phyloP scores from a whole-genome alignment of 2,797 vertebrate species.

The Esox lucius region DNA sequence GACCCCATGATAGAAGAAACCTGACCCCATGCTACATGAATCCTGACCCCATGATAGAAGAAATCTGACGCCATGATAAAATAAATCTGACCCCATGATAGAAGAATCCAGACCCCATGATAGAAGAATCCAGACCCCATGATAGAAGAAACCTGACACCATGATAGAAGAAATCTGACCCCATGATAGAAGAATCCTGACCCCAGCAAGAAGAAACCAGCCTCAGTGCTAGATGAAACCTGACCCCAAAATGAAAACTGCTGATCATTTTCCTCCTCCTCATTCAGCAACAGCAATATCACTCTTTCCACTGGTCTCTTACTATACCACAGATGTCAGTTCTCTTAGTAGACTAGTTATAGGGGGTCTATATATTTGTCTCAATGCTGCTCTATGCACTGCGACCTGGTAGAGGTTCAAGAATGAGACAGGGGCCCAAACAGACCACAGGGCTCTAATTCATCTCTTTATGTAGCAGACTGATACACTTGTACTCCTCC shows the following conservation, averaged over 20 bases:
- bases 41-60: too few relatives aligned
- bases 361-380: neutral
- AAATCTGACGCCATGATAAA: neutral
- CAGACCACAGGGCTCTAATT: neutral
- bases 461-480: neutral
- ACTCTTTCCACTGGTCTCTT: neutral
- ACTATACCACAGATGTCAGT: neutral
- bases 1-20: too few relatives aligned
- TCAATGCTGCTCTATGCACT: neutral
- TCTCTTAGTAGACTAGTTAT: neutral
- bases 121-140: too few relatives aligned
- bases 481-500: neutral
- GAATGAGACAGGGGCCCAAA: neutral
- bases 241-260: neutral
- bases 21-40: too few relatives aligned
- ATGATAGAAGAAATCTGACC: neutral
- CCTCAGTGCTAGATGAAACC: neutral
- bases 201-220: neutral
- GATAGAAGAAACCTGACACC: too few relatives aligned
- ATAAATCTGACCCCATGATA: neutral
- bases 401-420: neutral
- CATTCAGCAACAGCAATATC: neutral
- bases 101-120: neutral
- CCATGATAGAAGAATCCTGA: too few relatives aligned
- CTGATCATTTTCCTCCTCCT: neutral